Base-by-base conservation (phyloP, 2,888 invertebrate genomes). In the Dendrolimus pini region DNA sequence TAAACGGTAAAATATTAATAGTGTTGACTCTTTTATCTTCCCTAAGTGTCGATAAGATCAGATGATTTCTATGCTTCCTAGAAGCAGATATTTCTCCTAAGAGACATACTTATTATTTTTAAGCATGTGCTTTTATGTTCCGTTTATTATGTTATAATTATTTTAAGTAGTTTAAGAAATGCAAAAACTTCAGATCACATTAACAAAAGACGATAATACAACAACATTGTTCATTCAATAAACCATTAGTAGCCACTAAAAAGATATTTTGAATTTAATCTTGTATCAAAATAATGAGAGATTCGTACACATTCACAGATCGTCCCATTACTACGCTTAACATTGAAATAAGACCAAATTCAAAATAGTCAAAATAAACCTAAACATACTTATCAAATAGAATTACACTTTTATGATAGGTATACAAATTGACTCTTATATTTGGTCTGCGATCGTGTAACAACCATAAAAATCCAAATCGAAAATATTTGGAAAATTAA, bases 381-480 rank as follows among this genome's bases (percentile, higher is more conserved):
- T 78, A 80, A 82, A 78, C 68, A 75, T 76, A 83, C 81, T 81
- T 86, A 83, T 78, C 74, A 81, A 79, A 77, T 83, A 82, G 70
- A 62, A 66, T 69, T 74, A 74, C 70, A 77, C 71, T 64, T 71
- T 71, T 64, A 80, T 75, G 73, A 69, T 77, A 74, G 81, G 83
- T 85, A 84, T 83, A 82, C 78, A 78, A 85, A 89, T 89, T 90
- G 89, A 90, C 89, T 89, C 84, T 76, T 71, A 81, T 82, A 76
- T 79, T 89, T 87, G 87, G 87, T 88, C 83, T 82, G 78, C 66
- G 72, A 82, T 82, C 73, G 69, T 76, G 71, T 74, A 73, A 76
- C 67, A 76, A 80, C 76, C 80, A 74, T 74, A 73, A 64, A 63
- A 62, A 10, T 30, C 30, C 30, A 64, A 62, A 64, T 61, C 69